These are phyloP conservation scores for Linnaemya tessellans DNA, from an alignment of 2,888 invertebrate genomes.

Conservation along the genomic window DNA sequence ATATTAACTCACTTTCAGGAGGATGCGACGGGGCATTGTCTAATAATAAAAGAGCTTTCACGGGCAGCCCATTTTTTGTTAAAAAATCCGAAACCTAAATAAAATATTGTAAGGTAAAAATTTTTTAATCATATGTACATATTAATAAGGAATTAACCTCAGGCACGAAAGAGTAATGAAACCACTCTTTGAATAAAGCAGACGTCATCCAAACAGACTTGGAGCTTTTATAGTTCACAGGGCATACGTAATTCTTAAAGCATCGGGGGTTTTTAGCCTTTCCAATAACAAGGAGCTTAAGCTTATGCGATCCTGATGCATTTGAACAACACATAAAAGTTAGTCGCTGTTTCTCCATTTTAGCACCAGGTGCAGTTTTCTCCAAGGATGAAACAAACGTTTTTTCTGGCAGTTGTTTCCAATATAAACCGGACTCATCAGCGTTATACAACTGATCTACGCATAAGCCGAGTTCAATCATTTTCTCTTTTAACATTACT, in stretches of 20 bases:
- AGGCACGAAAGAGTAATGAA: not conserved
- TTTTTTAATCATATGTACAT: not conserved
- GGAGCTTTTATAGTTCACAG: constrained; percentile 14
- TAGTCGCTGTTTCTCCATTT: constrained; percentile 8
- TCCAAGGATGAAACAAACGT: constrained; percentile 12
- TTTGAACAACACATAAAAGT: constrained; percentile 17
- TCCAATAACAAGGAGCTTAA: constrained; percentile 18
- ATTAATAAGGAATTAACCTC: not conserved
- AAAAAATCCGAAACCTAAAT: constrained; percentile 15
- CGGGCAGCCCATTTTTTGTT: not conserved
- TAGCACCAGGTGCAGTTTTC: not conserved
- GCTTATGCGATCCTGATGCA: constrained; percentile 15
- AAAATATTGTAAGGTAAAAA: not conserved
- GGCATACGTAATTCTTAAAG: constrained; percentile 8
- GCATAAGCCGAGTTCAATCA: not conserved
- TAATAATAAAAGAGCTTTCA: constrained; percentile 16
- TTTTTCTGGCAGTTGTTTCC: not conserved
- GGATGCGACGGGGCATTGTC: constrained; percentile 19
- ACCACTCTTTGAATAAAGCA: constrained; percentile 4
- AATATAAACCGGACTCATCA: constrained; percentile 3
- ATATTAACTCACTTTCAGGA: constrained; percentile 14
- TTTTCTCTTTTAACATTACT: not conserved
- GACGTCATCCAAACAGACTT: constrained; percentile 10
- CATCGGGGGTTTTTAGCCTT: constrained; percentile 4
- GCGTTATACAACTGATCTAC: not conserved